Percentiles rank a stretch among this genome's conserved stretches.
Conservation (phyloP, 1,140 invertebrate genomes). For the Daktulosphaira vitifoliae region DNA sequence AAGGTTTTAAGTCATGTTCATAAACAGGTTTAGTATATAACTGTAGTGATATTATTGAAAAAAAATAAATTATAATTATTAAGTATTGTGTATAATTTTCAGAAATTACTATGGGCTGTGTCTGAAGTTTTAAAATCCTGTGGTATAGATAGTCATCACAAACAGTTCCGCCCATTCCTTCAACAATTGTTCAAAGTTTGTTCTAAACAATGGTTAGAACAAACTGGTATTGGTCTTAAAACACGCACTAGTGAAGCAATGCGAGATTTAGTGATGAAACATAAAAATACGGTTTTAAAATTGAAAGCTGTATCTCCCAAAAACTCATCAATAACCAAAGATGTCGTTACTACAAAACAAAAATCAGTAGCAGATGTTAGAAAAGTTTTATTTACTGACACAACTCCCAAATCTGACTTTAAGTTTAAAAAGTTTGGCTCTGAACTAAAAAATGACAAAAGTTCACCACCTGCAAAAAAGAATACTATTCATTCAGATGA, state of each 20-base stretch:
- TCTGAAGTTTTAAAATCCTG: conserved; percentile 26
- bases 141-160: conserved; percentile 23
- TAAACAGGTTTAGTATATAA: conserved; percentile 14
- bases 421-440: neutral
- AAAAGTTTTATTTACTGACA: conserved; percentile 25
- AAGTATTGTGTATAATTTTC: neutral
- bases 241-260: conserved; percentile 26
- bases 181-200: conserved; percentile 27
- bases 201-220: conserved; percentile 29
- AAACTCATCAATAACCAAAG: neutral
- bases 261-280: conserved; percentile 20
- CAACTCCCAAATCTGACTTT: neutral
- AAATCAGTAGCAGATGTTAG: conserved; percentile 20
- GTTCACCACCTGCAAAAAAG: neutral
- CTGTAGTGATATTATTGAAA: too few species aligned
- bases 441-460: neutral
- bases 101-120: conserved; percentile 31
- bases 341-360: neutral
- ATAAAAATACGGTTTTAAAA: conserved; percentile 19
- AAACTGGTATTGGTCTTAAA: neutral
- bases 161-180: conserved; percentile 21
- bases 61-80: too few species aligned
- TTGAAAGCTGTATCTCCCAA: neutral
- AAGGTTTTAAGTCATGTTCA: conserved; percentile 17
- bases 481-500: neutral